Percentiles rank a stretch among this genome's conserved stretches.
Evolutionary conservation across 2,888 invertebrate genomes (phyloP).

Genomic region (Candidula unifasciata): DNA sequence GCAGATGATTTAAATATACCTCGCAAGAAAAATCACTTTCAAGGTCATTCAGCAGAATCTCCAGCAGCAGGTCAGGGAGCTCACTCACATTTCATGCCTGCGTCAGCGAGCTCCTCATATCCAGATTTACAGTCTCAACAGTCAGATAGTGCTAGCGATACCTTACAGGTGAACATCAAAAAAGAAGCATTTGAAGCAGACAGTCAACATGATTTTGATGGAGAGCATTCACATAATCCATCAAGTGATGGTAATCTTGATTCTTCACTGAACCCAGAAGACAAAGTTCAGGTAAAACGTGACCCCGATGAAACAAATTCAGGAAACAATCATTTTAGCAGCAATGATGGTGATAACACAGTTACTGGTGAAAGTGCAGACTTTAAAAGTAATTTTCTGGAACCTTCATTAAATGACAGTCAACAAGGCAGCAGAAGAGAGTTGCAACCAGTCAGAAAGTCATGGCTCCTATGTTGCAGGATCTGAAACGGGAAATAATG

Average conservation of each 20-base stretch:
- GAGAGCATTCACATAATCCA: not conserved
- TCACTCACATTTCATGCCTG: not conserved
- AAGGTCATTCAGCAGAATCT: slow-evolving; percentile 15
- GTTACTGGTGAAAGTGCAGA: slow-evolving; percentile 13
- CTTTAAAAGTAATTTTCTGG: slow-evolving; percentile 25
- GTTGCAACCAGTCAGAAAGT: not conserved
- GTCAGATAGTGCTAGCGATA: not conserved
- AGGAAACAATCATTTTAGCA: not conserved
- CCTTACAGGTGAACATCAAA: slow-evolving; percentile 33
- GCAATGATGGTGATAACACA: not conserved
- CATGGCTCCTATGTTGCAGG: not conserved
- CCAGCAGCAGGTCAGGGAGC: not conserved
- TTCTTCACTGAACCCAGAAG: not conserved
- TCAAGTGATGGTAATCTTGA: slow-evolving; percentile 5
- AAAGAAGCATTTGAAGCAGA: slow-evolving; percentile 41
- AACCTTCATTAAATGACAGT: not conserved
- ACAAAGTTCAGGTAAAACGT: slow-evolving; percentile 31
- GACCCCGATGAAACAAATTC: slow-evolving; percentile 35
- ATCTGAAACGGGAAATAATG: not conserved
- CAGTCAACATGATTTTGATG: not conserved
- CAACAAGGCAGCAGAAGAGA: not conserved
- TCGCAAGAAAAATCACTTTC: slow-evolving; percentile 15
- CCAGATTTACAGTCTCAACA: slow-evolving; percentile 10
- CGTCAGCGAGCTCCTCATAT: not conserved
- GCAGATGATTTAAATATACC: slow-evolving; percentile 16